phyloP scores from a whole-genome alignment of 2,113 vertebrate species.

The Spheniscus mendiculus region DNA sequence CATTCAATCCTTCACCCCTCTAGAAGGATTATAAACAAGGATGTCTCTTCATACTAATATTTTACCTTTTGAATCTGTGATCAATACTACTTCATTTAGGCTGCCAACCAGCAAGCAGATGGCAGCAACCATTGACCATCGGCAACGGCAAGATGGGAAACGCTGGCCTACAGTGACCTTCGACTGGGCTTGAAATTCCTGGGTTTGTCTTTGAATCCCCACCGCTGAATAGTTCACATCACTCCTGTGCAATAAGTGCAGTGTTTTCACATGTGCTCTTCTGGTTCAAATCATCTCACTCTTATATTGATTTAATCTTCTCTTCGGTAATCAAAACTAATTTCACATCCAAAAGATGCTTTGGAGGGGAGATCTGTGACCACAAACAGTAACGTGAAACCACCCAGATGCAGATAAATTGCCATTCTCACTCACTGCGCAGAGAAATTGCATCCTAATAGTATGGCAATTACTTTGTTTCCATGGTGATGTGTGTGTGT shows the following conservation, averaged over 20 bases:
- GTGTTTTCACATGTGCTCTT: background rate
- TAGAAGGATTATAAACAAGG: background rate
- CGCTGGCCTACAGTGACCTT: background rate
- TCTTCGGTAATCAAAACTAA: background rate
- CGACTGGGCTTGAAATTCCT: background rate
- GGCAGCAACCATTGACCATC: background rate
- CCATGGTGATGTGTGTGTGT: background rate
- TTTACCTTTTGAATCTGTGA: background rate
- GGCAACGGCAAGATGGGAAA: background rate
- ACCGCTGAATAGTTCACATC: background rate
- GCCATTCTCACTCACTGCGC: background rate
- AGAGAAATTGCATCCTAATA: slow-evolving; percentile 2
- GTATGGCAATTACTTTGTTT: slow-evolving; percentile 39
- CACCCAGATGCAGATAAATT: slow-evolving; percentile 30
- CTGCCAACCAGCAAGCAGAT: background rate
- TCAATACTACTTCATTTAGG: background rate
- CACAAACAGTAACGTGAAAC: background rate
- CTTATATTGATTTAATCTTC: background rate
- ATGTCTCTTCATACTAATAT: background rate
- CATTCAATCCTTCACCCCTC: background rate
- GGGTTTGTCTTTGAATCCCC: background rate
- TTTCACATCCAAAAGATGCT: background rate
- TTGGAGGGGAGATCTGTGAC: background rate
- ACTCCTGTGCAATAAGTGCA: background rate
- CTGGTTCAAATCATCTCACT: background rate